These are phyloP conservation scores for Petrolisthes manimaculis DNA, from an alignment of 2,888 invertebrate species.

Conservation along the genomic window DNA sequence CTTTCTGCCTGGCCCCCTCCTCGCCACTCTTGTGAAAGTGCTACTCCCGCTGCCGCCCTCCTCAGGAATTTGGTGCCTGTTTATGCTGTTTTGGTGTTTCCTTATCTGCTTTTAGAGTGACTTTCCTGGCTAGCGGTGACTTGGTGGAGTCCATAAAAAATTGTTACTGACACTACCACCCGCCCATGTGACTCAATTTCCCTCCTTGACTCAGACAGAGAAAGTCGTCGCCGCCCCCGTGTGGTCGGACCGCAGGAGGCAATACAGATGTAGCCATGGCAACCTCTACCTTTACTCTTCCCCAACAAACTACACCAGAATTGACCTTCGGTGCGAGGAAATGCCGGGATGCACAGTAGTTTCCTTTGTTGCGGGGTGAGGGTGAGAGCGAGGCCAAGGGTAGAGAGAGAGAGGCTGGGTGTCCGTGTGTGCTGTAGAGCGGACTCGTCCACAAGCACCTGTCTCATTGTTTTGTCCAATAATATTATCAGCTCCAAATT, in stretches of 20 bases:
- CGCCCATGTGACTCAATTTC: constrained; percentile 13
- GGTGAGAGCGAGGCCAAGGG: background rate
- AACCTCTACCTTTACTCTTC: background rate
- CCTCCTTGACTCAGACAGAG: background rate
- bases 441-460: no score
- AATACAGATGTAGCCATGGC: background rate
- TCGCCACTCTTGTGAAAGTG: constrained; percentile 32
- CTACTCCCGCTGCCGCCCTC: constrained; percentile 30
- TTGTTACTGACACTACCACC: background rate
- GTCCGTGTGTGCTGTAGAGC: background rate
- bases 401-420: background rate
- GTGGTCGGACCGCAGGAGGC: background rate
- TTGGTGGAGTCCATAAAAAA: background rate
- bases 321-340: constrained; percentile 2
- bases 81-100: no score
- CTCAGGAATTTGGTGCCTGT: background rate
- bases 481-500: no score
- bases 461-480: no score
- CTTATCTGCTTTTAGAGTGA: no score
- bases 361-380: background rate
- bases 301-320: background rate
- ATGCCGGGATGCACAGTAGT: constrained; percentile 3
- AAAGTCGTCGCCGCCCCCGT: background rate
- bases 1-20: constrained; percentile 20
- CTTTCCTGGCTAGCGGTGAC: no score